Percentiles rank a stretch among this genome's conserved stretches.
phyloP scores from a whole-genome alignment of 2,888 invertebrate genomes.

The Baccha elongata region DNA sequence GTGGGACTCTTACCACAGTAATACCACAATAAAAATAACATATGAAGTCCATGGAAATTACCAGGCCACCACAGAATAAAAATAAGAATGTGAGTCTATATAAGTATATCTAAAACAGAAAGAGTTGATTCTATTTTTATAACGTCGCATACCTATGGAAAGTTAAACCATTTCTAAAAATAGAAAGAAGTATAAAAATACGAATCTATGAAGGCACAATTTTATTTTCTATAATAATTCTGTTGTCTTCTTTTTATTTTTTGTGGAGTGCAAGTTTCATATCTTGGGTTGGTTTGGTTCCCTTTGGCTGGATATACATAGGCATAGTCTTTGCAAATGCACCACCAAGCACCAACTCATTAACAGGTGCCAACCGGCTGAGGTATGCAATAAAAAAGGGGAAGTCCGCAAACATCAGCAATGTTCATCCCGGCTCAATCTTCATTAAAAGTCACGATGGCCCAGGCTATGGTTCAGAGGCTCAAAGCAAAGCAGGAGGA shows the following conservation, averaged over 20 bases:
- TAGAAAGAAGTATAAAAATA: constrained; percentile 63
- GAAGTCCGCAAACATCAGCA: constrained; percentile 53
- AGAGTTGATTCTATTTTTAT: constrained; percentile 59
- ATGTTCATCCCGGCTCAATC: constrained; percentile 50
- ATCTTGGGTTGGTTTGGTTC: constrained; percentile 15
- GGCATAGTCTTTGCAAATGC: constrained; percentile 24
- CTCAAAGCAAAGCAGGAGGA: constrained; percentile 38
- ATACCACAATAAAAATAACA: background rate
- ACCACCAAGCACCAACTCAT: constrained; percentile 58
- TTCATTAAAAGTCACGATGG: constrained; percentile 65
- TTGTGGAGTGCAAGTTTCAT: constrained; percentile 47
- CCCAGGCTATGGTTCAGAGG: constrained; percentile 30
- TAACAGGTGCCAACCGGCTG: constrained; percentile 67
- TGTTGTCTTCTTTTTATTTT: constrained; percentile 30
- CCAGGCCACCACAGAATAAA: background rate
- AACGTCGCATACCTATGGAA: constrained; percentile 47
- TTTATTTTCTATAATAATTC: constrained; percentile 53
- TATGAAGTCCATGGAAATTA: background rate
- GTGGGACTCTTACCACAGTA: background rate
- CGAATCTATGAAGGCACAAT: constrained; percentile 36
- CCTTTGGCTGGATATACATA: background rate
- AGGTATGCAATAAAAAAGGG: constrained; percentile 60
- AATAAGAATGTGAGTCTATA: constrained; percentile 7
- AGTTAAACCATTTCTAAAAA: constrained; percentile 66
- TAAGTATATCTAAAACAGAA: constrained; percentile 45